Conservation (phyloP, 2,113 vertebrate species). For the Zosterops japonicus region DNA sequence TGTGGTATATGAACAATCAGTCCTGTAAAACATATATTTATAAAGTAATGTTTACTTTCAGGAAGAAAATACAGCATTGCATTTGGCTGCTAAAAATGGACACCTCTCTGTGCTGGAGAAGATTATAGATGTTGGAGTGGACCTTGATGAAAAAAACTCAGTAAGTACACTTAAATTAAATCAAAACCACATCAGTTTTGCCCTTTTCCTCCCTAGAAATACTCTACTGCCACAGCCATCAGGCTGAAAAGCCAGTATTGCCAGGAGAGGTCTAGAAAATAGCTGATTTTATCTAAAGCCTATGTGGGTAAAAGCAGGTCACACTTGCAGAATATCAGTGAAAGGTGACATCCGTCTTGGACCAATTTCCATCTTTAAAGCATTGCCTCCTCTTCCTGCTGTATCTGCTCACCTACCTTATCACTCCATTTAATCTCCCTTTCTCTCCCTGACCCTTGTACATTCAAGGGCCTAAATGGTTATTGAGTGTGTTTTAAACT, state of each 20-base stretch:
- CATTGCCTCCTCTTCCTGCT: constrained; percentile 1
- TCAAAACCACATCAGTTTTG: neutral
- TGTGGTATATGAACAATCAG: neutral
- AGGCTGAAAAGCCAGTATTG: neutral
- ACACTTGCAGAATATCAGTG: neutral
- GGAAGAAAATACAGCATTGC: constrained; percentile 85
- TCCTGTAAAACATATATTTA: neutral
- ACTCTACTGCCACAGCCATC: neutral
- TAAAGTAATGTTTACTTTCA: constrained; percentile 46
- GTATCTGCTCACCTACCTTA: neutral
- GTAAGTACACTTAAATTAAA: constrained; percentile 69
- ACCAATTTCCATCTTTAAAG: neutral
- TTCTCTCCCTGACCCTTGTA: constrained; percentile 7
- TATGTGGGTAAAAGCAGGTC: neutral
- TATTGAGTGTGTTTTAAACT: constrained; percentile 40
- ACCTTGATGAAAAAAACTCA: constrained; percentile 77
- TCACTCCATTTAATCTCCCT: constrained; percentile 13
- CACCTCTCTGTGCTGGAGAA: constrained; percentile 77
- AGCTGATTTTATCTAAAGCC: neutral
- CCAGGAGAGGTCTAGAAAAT: neutral
- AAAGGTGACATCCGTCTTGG: neutral
- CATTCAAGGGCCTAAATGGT: constrained; percentile 14
- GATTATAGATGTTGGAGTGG: constrained; percentile 76
- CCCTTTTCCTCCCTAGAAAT: neutral
- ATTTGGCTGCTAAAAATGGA: constrained; percentile 82